Conservation (phyloP, 2,113 vertebrate species). For the Rhabdornis inornatus region DNA sequence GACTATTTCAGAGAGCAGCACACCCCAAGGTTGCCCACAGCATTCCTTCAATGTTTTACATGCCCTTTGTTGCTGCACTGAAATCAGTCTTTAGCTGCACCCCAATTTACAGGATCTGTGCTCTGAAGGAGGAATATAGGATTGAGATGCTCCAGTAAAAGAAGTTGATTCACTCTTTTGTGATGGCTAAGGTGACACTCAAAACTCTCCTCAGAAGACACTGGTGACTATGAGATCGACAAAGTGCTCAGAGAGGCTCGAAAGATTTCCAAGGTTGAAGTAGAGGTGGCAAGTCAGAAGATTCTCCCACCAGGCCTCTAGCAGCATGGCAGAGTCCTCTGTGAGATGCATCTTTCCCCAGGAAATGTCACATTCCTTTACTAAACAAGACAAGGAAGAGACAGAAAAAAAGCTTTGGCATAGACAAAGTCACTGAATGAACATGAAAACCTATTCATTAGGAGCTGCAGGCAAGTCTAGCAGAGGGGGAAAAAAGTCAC, state of each 20-base stretch:
- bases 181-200: conserved; percentile 9
- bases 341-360: conserved; percentile 1
- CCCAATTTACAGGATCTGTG: background rate
- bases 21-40: background rate
- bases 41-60: background rate
- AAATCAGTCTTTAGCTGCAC: background rate
- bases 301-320: conserved; percentile 38
- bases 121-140: background rate
- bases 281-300: conserved; percentile 19
- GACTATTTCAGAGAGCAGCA: background rate
- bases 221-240: background rate
- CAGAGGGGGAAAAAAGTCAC: background rate
- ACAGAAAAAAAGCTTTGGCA: conserved; percentile 46
- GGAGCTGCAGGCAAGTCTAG: background rate
- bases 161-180: background rate
- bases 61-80: background rate
- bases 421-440: background rate
- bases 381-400: conserved; percentile 36
- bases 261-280: conserved; percentile 17
- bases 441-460: background rate
- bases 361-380: conserved; percentile 35
- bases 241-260: background rate
- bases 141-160: background rate
- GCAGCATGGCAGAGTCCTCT: conserved; percentile 23
- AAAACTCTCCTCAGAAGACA: conserved; percentile 23